phyloP scores from a whole-genome alignment of 1,140 invertebrate genomes.

The Spodoptera litura region DNA sequence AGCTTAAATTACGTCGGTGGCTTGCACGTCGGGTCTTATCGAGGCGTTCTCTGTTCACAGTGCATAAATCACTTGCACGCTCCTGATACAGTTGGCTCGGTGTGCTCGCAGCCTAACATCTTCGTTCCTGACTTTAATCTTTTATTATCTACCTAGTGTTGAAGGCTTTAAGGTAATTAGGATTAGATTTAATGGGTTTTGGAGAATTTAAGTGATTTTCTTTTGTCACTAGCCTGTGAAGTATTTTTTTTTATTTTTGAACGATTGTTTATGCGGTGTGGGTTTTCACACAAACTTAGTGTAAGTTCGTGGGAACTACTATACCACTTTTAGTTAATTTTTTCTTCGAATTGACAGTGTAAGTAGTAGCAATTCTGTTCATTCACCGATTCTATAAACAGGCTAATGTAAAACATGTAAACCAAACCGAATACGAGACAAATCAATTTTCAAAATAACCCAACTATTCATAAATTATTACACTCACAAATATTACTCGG shows the following conservation, averaged over 20 bases:
- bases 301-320: too few species aligned
- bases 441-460: too few species aligned
- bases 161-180: conserved; percentile 15
- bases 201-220: too few species aligned
- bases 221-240: too few species aligned
- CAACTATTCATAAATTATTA: not conserved
- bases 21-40: conserved; percentile 54
- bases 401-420: not conserved
- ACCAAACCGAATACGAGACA: too few species aligned
- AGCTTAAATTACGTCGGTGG: conserved; percentile 47
- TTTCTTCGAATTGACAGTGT: too few species aligned
- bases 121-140: conserved; percentile 22
- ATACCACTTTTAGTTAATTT: too few species aligned
- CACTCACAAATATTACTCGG: not conserved
- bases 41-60: conserved; percentile 55
- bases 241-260: too few species aligned
- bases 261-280: too few species aligned
- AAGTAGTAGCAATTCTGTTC: too few species aligned
- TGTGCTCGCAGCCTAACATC: conserved; percentile 40
- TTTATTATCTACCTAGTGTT: conserved; percentile 14
- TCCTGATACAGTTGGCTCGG: conserved; percentile 47
- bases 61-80: conserved; percentile 59
- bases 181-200: not conserved
- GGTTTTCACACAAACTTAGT: too few species aligned
- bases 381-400: too few species aligned